Evolutionary conservation across 2,797 vertebrate species (phyloP).

Genomic region (Malurus splendens): DNA sequence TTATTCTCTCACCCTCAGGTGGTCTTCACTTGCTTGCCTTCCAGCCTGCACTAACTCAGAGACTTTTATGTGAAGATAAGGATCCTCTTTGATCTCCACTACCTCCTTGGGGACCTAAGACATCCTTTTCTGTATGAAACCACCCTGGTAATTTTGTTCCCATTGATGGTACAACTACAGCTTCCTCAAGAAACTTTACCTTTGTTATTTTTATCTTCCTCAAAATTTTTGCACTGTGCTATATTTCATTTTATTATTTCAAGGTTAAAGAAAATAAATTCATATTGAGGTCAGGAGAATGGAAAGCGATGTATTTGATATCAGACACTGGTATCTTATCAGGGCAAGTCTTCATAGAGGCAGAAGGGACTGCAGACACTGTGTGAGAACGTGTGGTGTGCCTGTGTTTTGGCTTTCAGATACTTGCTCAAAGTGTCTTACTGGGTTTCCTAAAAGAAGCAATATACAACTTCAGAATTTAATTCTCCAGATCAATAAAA

Average conservation of each 20-base stretch:
- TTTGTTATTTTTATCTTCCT: not conserved
- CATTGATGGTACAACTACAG: not conserved
- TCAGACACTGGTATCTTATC: not conserved
- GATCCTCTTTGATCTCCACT: conserved; percentile 29
- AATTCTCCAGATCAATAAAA: not conserved
- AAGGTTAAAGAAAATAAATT: not conserved
- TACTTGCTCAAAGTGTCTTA: not conserved
- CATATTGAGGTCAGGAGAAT: not conserved
- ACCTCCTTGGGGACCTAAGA: not conserved
- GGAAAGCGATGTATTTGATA: not conserved
- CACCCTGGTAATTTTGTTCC: not conserved
- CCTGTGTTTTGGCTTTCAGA: not conserved
- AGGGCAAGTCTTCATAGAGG: not conserved
- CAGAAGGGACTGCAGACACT: not conserved
- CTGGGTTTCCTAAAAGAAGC: not conserved
- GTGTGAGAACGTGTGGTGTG: fast-evolving
- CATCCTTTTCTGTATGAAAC: not conserved
- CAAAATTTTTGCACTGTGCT: not conserved
- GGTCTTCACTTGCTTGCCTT: not conserved
- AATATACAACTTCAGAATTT: not conserved
- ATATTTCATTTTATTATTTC: not conserved
- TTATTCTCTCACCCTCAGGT: conserved; percentile 36
- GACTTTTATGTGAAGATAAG: conserved; percentile 9
- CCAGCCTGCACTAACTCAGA: not conserved
- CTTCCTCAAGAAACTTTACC: not conserved